Conservation (phyloP, 2,113 vertebrate species). For the Gulo gulo region DNA sequence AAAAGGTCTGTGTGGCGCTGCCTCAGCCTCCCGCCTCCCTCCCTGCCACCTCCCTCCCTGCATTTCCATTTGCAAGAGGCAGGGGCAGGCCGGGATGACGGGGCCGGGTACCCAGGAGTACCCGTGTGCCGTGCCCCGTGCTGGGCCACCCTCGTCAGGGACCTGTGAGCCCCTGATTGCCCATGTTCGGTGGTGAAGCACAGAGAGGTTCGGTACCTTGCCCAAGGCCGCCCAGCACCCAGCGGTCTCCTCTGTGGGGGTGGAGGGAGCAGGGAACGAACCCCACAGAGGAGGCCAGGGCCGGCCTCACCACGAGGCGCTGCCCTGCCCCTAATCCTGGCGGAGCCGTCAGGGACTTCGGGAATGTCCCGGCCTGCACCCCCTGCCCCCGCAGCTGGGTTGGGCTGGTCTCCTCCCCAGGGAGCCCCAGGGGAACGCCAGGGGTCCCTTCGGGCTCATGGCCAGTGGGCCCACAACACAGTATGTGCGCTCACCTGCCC, state of each 20-base stretch:
- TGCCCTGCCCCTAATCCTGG: neutral
- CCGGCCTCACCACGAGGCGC: fast-evolving
- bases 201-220: neutral
- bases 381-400: no score
- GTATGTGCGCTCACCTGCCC: neutral
- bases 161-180: no score
- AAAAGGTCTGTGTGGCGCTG: constrained; percentile 42
- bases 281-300: neutral
- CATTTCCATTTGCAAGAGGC: neutral
- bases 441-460: fast-evolving
- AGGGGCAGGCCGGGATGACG: no score
- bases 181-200: neutral
- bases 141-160: neutral
- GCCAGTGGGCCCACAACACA: neutral
- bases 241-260: neutral
- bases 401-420: neutral
- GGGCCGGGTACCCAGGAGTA: neutral
- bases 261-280: neutral
- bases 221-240: neutral
- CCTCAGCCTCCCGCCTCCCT: neutral
- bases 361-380: neutral
- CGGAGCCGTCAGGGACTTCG: neutral
- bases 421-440: neutral
- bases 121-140: fast-evolving
- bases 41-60: neutral